Evolutionary conservation across 2,797 vertebrate genomes (phyloP), one percentile per base, ranked within the genome.

Genomic region (Pelobates cultripes): DNA sequence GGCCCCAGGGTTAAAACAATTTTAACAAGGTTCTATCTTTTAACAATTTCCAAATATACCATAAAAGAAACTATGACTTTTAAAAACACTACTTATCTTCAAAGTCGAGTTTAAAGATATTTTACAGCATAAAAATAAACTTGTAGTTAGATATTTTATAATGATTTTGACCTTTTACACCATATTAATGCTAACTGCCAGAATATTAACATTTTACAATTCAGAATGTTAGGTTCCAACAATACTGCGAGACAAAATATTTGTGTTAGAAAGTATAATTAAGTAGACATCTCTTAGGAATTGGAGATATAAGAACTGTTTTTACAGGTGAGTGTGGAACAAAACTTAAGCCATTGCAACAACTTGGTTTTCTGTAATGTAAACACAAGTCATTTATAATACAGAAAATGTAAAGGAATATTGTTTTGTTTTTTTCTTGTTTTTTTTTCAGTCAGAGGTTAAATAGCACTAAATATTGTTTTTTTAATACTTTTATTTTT

Each of bases 181-280:
- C 13, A 12, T 5, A 61, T n/a, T n/a, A n/a, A 10, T 12, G 47
- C 5, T 51, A 51, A 17, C 43, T 15, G 43, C 43, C n/a, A 43
- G 43, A 71, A 57, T 68, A 72, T 17, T 66, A 72, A 67, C 57
- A 67, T 73, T 53, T 77, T 57, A 77, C 45, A 45, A 71, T 64
- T 41, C 9, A 63, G 53, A 77, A 67, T 44, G 44, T 73, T 8
- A 55, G 41, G 57, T 77, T 77, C 71, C 43, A 64, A 70, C 70
- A 77, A 77, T 77, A 77, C 60, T 70, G 69, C 3, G 70, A 75
- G 74, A 66, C 61, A 15, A 77, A 77, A 82, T 82, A 77, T 82
- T 82, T 77, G 41, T 77, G 61, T 47, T 64, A 76, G 44, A 72
- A 43, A 68, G 47, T 67, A 77, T 67, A 82, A 72, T 66, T 57